A percentile compares a stretch with the other conserved stretches of the same genome.
Conservation (phyloP, 1,140 invertebrate species). For the Drosophila bipectinata region DNA sequence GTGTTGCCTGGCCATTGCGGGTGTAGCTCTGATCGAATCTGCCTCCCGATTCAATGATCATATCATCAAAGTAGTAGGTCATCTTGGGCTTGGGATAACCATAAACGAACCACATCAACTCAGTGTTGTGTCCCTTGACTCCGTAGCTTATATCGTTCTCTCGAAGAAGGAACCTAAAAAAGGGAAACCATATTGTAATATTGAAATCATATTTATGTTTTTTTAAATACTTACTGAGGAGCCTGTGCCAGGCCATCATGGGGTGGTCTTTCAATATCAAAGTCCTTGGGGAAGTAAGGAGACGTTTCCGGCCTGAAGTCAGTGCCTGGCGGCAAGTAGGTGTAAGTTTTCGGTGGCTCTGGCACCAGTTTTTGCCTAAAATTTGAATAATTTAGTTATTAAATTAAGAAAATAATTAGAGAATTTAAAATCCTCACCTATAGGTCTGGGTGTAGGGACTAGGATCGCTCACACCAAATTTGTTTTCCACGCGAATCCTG, state of each 20-base stretch:
- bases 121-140: conserved; percentile 93
- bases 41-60: conserved; percentile 91
- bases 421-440: conserved; percentile 54
- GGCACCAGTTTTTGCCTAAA: conserved; percentile 90
- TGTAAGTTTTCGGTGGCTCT: conserved; percentile 91
- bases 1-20: conserved; percentile 93
- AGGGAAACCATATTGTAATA: background rate
- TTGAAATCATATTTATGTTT: background rate
- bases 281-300: conserved; percentile 95
- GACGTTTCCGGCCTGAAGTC: conserved; percentile 94
- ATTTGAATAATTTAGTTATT: background rate
- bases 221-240: conserved; percentile 84
- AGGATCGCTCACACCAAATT: conserved; percentile 98
- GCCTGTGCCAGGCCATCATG: conserved; percentile 93
- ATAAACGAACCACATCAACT: conserved; percentile 96
- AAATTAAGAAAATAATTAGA: background rate
- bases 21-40: conserved; percentile 94
- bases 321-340: conserved; percentile 91
- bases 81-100: conserved; percentile 96
- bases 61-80: conserved; percentile 94
- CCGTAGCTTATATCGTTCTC: conserved; percentile 94
- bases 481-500: conserved; percentile 96
- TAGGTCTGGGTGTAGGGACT: conserved; percentile 94
- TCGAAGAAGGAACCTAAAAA: conserved; percentile 89
- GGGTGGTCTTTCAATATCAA: conserved; percentile 93